These are phyloP conservation scores for Sympetrum striolatum DNA, from an alignment of 2,888 invertebrate species.

Conservation along the genomic window DNA sequence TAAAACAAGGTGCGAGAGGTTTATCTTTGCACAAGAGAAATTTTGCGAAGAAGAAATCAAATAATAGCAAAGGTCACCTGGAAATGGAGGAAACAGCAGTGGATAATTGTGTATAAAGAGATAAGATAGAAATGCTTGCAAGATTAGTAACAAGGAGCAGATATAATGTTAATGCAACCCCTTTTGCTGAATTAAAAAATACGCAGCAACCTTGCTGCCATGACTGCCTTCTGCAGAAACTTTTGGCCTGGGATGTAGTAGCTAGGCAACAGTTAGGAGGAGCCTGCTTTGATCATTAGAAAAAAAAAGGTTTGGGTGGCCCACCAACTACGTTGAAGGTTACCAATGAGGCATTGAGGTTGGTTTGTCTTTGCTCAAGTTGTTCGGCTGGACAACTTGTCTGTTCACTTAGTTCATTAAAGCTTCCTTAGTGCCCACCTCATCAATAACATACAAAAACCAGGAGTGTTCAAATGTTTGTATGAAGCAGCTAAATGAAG, in stretches of 20 bases:
- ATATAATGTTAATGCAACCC: conserved; percentile 38
- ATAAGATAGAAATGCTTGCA: conserved; percentile 41
- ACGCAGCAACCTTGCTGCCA: conserved; percentile 30
- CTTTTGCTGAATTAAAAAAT: conserved; percentile 18
- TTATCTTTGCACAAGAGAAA: not conserved
- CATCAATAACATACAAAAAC: conserved; percentile 36
- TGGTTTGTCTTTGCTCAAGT: conserved; percentile 35
- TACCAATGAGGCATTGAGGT: conserved; percentile 28
- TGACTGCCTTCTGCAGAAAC: conserved; percentile 42
- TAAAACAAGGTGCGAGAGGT: not conserved
- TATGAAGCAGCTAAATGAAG: conserved; percentile 21
- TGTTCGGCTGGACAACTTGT: conserved; percentile 19
- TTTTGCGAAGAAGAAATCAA: not conserved
- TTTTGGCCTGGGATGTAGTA: conserved; percentile 42
- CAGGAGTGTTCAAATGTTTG: conserved; percentile 44
- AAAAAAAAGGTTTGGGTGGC: conserved; percentile 18
- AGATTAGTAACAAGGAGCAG: conserved; percentile 38
- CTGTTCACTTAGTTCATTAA: conserved; percentile 33
- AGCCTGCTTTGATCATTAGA: conserved; percentile 42
- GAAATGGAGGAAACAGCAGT: conserved; percentile 7
- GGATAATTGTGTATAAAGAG: conserved; percentile 33
- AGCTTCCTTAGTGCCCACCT: conserved; percentile 40
- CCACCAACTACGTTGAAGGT: conserved; percentile 33
- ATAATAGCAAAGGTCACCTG: not conserved
- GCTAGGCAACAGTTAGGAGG: conserved; percentile 39